Conservation (phyloP, 2,797 vertebrate species). For the Cryptoblepharus egeriae region DNA sequence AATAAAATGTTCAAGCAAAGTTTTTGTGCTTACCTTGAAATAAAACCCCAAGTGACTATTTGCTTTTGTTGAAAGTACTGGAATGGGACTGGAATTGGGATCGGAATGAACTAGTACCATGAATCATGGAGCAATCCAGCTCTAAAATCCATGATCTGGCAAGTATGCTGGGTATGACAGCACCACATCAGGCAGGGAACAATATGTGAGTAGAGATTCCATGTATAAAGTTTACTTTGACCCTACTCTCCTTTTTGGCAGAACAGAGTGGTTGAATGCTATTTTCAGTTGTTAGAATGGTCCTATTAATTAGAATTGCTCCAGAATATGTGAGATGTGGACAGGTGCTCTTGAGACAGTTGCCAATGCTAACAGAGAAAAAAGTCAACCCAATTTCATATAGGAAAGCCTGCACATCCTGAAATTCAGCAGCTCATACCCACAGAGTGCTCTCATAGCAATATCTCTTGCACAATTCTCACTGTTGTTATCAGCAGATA, state of each 20-base stretch:
- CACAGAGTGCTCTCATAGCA: no score
- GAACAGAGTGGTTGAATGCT: not conserved
- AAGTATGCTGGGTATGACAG: no score
- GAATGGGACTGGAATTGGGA: no score
- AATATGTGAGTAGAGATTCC: not conserved
- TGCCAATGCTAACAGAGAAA: not conserved
- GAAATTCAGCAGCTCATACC: no score
- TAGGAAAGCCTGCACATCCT: not conserved
- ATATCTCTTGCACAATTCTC: no score
- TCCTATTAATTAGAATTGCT: not conserved
- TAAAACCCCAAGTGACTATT: no score
- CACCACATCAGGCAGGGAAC: not conserved
- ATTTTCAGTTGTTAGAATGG: not conserved
- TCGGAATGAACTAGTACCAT: not conserved
- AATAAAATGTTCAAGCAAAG: no score
- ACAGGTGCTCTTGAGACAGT: not conserved
- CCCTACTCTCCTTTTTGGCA: not conserved
- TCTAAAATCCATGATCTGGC: not conserved
- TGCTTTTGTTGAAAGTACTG: not conserved
- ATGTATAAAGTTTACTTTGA: not conserved
- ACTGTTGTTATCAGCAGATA: conserved; percentile 17
- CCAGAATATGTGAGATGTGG: not conserved
- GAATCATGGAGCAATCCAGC: not conserved
- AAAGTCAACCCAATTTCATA: not conserved
- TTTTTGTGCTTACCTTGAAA: no score